A percentile compares a stretch with the other conserved stretches of the same genome.
Evolutionary conservation across 2,113 vertebrate species (phyloP).

Genomic region (Oceanites oceanicus): DNA sequence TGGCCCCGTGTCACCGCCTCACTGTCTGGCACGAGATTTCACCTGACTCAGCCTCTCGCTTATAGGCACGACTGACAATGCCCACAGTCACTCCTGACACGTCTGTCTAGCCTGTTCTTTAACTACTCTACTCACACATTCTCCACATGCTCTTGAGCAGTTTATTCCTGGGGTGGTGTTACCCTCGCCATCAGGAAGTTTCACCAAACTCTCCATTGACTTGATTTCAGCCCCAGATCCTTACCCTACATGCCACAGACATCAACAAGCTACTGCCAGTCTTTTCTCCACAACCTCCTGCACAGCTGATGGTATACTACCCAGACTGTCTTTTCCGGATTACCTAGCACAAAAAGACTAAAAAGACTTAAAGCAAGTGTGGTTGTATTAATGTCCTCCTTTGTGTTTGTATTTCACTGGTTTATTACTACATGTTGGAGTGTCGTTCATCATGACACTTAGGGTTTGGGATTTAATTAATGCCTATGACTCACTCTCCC

Average conservation of each 20-base stretch:
- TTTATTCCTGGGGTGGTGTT: not conserved
- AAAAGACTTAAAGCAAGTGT: not conserved
- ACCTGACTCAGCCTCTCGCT: not conserved
- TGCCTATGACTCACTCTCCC: not conserved
- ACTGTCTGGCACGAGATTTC: not conserved
- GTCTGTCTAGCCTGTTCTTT: not conserved
- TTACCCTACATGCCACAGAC: rapidly evolving
- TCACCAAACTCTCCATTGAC: not conserved
- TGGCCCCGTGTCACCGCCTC: not conserved
- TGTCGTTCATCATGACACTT: not conserved
- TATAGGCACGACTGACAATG: not conserved
- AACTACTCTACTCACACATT: not conserved
- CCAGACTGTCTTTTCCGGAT: not conserved
- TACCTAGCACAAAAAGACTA: not conserved
- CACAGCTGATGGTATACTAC: not conserved
- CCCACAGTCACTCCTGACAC: not conserved
- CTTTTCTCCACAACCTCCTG: not conserved
- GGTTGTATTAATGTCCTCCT: not conserved
- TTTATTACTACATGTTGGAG: not conserved
- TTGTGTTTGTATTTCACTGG: not conserved
- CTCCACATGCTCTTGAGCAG: not conserved
- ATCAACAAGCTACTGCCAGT: not conserved
- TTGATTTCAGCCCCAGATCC: not conserved
- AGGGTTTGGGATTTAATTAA: conserved; percentile 4
- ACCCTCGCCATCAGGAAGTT: not conserved